These are phyloP conservation scores for Himalopsyche tibetana DNA, from an alignment of 2,888 invertebrate species.

Conservation along the genomic window DNA sequence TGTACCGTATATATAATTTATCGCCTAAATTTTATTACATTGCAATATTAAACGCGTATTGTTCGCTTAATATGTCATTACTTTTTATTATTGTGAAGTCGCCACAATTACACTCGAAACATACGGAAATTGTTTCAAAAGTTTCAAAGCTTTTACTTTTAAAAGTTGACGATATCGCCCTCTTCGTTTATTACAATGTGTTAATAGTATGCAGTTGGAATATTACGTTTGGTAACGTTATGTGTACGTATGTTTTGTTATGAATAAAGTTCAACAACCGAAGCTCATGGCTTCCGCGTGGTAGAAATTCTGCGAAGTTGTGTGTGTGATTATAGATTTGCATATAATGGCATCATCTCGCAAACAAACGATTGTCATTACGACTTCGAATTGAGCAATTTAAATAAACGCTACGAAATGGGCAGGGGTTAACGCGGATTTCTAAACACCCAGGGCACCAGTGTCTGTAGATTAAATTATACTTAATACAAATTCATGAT, in stretches of 20 bases:
- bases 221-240: neutral
- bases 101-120: too few species aligned
- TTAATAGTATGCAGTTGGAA: too few species aligned
- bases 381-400: slow-evolving; percentile 35
- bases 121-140: too few species aligned
- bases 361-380: slow-evolving; percentile 42
- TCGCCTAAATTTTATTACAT: too few species aligned
- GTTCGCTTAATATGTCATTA: too few species aligned
- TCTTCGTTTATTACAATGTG: too few species aligned
- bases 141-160: too few species aligned
- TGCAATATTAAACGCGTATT: too few species aligned
- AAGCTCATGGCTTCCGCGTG: slow-evolving; percentile 18
- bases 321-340: slow-evolving; percentile 29
- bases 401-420: slow-evolving; percentile 12
- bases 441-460: neutral
- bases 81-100: too few species aligned
- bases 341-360: slow-evolving; percentile 36
- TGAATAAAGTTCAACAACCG: slow-evolving; percentile 33
- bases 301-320: slow-evolving; percentile 19
- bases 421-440: neutral
- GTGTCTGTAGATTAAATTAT: neutral
- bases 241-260: neutral
- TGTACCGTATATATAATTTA: too few species aligned
- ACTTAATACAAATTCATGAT: neutral
- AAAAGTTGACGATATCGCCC: too few species aligned